A percentile compares a stretch with the other conserved stretches of the same genome.
These are phyloP conservation scores for Darevskia nairensis DNA, from an alignment of 2,797 vertebrate genomes.

Conservation along the genomic window DNA sequence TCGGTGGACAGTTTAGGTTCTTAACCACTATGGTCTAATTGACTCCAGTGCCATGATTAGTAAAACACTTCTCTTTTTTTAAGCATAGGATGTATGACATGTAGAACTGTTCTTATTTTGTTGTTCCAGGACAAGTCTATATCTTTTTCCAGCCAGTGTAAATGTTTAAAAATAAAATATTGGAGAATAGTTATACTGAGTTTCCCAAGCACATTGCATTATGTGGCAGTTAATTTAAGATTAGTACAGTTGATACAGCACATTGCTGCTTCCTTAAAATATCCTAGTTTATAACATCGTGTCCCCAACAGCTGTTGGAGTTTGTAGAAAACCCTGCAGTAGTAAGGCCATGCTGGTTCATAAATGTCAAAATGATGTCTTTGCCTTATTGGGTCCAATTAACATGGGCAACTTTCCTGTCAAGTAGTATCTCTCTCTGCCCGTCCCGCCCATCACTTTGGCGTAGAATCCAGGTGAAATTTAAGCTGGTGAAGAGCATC, in stretches of 20 bases:
- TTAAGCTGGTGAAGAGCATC: neutral
- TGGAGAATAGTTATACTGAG: neutral
- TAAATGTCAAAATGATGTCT: neutral
- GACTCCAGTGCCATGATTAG: neutral
- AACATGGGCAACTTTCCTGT: neutral
- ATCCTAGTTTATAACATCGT: conserved; percentile 13
- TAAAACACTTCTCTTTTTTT: neutral
- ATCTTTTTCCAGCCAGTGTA: neutral
- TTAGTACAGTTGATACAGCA: conserved; percentile 6
- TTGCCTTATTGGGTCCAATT: neutral
- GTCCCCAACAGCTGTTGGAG: conserved; percentile 7
- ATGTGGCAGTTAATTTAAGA: conserved; percentile 23
- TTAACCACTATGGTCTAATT: neutral
- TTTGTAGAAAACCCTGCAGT: neutral
- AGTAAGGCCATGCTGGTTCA: neutral
- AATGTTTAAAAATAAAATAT: neutral
- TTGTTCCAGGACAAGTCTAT: neutral
- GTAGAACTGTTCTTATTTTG: neutral
- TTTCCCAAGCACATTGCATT: neutral
- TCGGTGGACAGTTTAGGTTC: neutral
- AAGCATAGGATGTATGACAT: neutral
- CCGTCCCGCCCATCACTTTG: neutral
- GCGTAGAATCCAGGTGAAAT: neutral
- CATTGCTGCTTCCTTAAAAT: conserved; percentile 19
- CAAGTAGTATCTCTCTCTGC: neutral